These are phyloP conservation scores for Thera obeliscata DNA, from an alignment of 2,888 invertebrate genomes.

Conservation along the genomic window DNA sequence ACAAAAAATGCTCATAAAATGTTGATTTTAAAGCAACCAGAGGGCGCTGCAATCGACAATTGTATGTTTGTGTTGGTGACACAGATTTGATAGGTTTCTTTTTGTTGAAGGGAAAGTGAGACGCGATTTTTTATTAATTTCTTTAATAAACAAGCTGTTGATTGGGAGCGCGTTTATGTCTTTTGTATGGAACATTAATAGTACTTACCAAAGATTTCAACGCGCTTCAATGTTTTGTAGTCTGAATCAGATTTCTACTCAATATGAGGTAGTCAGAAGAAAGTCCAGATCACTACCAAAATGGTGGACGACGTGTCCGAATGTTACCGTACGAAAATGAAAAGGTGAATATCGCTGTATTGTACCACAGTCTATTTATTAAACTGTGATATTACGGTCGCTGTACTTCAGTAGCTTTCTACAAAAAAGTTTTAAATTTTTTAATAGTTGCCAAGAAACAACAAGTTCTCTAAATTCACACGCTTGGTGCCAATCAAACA, in stretches of 20 bases:
- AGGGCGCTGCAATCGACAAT: not conserved
- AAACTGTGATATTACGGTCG: too few species aligned
- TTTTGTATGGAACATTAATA: conserved; percentile 22
- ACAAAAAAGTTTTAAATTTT: too few species aligned
- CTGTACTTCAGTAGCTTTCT: too few species aligned
- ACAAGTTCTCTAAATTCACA: not conserved
- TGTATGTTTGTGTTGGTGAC: not conserved
- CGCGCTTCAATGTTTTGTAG: conserved; percentile 32
- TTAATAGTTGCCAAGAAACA: not conserved
- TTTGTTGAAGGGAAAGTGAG: not conserved
- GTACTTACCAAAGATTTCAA: conserved; percentile 49
- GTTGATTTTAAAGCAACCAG: not conserved
- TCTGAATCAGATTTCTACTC: not conserved
- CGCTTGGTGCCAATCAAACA: not conserved
- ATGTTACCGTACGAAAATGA: too few species aligned
- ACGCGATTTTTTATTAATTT: not conserved
- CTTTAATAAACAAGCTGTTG: not conserved
- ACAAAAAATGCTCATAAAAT: not conserved
- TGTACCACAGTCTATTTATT: too few species aligned
- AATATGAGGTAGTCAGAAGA: too few species aligned
- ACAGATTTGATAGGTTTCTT: not conserved
- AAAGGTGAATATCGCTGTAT: too few species aligned
- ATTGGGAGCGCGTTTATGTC: conserved; percentile 30
- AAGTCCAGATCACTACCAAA: not conserved
- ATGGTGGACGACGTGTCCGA: too few species aligned